A percentile compares a stretch with the other conserved stretches of the same genome.
Conservation (phyloP, 2,888 invertebrate species). For the Epinotia brunnichana region DNA sequence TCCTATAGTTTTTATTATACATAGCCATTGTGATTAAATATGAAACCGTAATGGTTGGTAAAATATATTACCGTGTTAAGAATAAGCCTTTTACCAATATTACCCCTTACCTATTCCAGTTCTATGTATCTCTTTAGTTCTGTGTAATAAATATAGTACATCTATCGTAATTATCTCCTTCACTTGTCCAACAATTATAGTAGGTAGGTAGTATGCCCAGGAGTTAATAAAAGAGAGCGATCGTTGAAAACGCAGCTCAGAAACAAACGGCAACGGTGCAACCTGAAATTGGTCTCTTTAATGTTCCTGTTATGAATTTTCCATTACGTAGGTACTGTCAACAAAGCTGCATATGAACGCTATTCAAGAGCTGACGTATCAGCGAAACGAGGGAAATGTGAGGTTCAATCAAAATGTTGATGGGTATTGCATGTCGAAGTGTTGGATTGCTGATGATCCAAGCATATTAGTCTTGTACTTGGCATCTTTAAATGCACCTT, state of each 20-base stretch:
- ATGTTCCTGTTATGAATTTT: constrained; percentile 47
- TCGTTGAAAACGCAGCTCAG: constrained; percentile 9
- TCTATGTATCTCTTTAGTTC: no score
- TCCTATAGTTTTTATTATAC: no score
- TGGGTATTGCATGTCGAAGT: constrained; percentile 16
- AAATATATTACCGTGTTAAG: no score
- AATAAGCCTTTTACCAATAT: no score
- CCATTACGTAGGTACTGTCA: constrained; percentile 55
- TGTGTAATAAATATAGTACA: neutral
- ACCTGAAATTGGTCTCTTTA: constrained; percentile 39
- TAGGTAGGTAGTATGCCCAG: constrained; percentile 3
- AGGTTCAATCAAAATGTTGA: constrained; percentile 61
- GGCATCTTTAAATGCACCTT: no score
- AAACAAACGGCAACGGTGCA: constrained; percentile 27
- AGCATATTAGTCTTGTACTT: neutral
- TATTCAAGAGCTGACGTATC: constrained; percentile 53
- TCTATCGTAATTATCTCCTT: neutral
- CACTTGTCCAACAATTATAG: neutral
- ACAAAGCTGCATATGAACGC: constrained; percentile 47
- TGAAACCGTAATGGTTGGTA: no score
- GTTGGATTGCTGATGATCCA: neutral
- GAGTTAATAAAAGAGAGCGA: constrained; percentile 19
- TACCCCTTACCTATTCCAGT: no score
- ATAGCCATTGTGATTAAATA: no score
- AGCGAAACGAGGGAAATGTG: constrained; percentile 54